A percentile compares a stretch with the other conserved stretches of the same genome.
Evolutionary conservation across 2,113 vertebrate species (phyloP).

Genomic region (Chrysemys picta): DNA sequence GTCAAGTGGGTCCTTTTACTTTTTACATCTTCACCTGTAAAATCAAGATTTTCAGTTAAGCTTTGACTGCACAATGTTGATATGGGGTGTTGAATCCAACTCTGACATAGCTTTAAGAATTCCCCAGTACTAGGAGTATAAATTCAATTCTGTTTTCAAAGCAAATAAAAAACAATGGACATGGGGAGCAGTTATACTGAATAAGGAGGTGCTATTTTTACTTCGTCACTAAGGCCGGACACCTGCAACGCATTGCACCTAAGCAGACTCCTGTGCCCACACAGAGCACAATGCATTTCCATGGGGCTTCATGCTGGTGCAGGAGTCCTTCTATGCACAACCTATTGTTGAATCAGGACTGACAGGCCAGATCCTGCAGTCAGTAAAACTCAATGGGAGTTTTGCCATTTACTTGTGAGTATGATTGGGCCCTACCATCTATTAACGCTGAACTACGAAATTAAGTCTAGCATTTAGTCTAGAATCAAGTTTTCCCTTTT

Average conservation of each 20-base stretch:
- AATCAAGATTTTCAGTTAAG: neutral
- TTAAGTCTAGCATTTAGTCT: neutral
- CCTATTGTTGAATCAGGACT: neutral
- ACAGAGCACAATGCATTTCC: neutral
- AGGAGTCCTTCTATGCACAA: neutral
- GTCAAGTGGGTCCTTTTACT: neutral
- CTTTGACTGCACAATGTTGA: neutral
- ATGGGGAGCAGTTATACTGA: neutral
- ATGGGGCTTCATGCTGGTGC: neutral
- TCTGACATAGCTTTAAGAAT: neutral
- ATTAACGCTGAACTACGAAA: neutral
- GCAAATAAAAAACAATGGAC: neutral
- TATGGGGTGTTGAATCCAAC: neutral
- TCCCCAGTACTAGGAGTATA: neutral
- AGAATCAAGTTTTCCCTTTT: neutral
- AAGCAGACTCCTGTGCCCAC: neutral
- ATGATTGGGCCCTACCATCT: neutral
- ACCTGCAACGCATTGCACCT: neutral
- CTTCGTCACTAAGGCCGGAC: neutral
- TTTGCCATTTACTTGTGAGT: neutral
- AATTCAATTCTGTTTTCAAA: neutral
- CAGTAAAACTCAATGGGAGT: neutral
- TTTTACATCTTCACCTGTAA: neutral
- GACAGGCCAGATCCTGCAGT: neutral
- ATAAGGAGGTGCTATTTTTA: neutral